These are phyloP conservation scores for Eugnorisma glareosa DNA, from an alignment of 2,888 invertebrate genomes.

Conservation along the genomic window DNA sequence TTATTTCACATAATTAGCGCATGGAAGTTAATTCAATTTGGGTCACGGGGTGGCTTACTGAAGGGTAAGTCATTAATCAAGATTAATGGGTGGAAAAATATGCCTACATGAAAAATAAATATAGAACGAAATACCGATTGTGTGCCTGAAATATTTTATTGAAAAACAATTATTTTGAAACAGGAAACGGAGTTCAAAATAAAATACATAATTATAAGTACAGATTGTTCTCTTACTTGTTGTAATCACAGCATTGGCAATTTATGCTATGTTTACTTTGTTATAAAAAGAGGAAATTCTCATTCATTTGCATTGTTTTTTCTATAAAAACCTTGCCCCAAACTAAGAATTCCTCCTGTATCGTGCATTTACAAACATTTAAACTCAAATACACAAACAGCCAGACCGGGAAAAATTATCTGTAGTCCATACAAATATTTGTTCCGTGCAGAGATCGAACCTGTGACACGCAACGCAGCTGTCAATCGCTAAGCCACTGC, in stretches of 20 bases:
- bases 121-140: neutral
- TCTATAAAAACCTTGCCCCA: too few relatives aligned
- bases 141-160: too few relatives aligned
- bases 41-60: constrained; percentile 13
- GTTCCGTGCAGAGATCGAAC: too few relatives aligned
- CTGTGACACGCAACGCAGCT: too few relatives aligned
- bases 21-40: constrained; percentile 25
- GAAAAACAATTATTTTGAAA: neutral
- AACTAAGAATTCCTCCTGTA: too few relatives aligned
- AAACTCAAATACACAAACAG: too few relatives aligned
- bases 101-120: neutral
- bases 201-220: neutral
- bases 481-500: too few relatives aligned
- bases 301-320: too few relatives aligned
- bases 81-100: constrained; percentile 14
- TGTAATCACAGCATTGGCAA: neutral
- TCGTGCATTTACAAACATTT: too few relatives aligned
- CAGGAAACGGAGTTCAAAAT: neutral
- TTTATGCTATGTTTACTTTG: neutral
- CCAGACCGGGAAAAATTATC: too few relatives aligned
- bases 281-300: neutral
- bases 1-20: constrained; percentile 31
- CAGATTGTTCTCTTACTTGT: neutral
- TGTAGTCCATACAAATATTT: too few relatives aligned
- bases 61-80: constrained; percentile 21